Conservation (phyloP, 2,113 vertebrate species). For the Rynchops niger region DNA sequence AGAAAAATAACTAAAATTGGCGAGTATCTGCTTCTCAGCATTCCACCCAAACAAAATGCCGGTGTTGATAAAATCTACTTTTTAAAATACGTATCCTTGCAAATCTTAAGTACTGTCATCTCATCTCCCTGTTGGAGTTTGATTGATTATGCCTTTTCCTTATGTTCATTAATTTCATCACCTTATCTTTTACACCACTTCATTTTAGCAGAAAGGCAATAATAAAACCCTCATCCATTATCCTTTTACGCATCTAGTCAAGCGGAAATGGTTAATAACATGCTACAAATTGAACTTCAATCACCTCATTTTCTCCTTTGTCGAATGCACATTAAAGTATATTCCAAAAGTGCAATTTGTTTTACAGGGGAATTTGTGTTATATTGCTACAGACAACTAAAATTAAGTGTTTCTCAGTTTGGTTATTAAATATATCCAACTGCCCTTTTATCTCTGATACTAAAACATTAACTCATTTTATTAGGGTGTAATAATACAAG, state of each 20-base stretch:
- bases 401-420: conserved; percentile 82
- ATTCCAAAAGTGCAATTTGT: conserved; percentile 83
- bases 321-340: conserved; percentile 86
- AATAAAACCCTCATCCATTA: conserved; percentile 99
- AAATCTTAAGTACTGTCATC: conserved; percentile 78
- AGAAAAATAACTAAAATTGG: neutral
- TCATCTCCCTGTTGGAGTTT: conserved; percentile 80
- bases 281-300: conserved; percentile 99
- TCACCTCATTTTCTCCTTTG: conserved; percentile 92
- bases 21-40: neutral
- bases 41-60: neutral
- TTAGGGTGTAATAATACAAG: conserved; percentile 78
- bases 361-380: conserved; percentile 81
- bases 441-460: conserved; percentile 81
- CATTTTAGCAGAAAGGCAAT: conserved; percentile 98
- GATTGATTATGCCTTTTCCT: conserved; percentile 96
- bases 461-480: conserved; percentile 84
- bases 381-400: conserved; percentile 82
- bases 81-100: conserved; percentile 69
- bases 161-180: conserved; percentile 99
- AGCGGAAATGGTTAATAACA: conserved; percentile 99
- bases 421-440: conserved; percentile 83
- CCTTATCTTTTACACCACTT: conserved; percentile 99
- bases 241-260: conserved; percentile 96
- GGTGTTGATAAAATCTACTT: conserved; percentile 65